A percentile compares a stretch with the other conserved stretches of the same genome.
These are phyloP conservation scores for Polylopha cassiicola DNA, from an alignment of 2,888 invertebrate species.

Conservation along the genomic window DNA sequence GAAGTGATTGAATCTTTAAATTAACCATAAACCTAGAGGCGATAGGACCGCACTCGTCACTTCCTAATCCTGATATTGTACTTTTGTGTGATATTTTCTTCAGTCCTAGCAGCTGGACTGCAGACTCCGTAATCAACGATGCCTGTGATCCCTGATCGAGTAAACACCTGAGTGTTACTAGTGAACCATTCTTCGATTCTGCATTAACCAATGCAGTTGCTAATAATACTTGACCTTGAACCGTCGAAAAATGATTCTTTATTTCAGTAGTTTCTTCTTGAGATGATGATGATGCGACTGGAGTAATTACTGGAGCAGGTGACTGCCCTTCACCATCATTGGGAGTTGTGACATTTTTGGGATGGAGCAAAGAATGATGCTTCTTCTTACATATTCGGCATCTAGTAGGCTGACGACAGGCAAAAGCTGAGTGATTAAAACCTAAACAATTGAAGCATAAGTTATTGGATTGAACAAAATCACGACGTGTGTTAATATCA, in stretches of 20 bases:
- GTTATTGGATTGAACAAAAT: too few relatives aligned
- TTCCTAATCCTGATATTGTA: conserved; percentile 23
- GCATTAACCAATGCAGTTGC: conserved; percentile 30
- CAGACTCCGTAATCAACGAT: conserved; percentile 30
- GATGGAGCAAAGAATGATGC: too few relatives aligned
- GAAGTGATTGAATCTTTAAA: conserved; percentile 22
- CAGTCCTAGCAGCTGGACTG: conserved; percentile 26
- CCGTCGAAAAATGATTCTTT: conserved; percentile 10
- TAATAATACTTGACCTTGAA: conserved; percentile 25
- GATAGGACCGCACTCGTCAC: conserved; percentile 1
- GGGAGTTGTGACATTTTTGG: too few relatives aligned
- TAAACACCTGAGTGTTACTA: conserved; percentile 24
- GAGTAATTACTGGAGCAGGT: background rate
- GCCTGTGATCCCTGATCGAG: conserved; percentile 32
- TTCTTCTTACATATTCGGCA: too few relatives aligned
- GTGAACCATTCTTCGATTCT: conserved; percentile 18
- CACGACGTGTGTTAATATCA: too few relatives aligned
- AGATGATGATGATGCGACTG: background rate
- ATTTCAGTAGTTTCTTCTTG: conserved; percentile 1
- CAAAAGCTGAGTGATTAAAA: too few relatives aligned
- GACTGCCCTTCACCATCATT: too few relatives aligned
- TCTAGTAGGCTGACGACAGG: too few relatives aligned
- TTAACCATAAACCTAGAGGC: conserved; percentile 19
- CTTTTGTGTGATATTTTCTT: conserved; percentile 23
- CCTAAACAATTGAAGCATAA: too few relatives aligned